These are phyloP conservation scores for Eupithecia inturbata DNA, from an alignment of 2,888 invertebrate genomes.

Conservation along the genomic window DNA sequence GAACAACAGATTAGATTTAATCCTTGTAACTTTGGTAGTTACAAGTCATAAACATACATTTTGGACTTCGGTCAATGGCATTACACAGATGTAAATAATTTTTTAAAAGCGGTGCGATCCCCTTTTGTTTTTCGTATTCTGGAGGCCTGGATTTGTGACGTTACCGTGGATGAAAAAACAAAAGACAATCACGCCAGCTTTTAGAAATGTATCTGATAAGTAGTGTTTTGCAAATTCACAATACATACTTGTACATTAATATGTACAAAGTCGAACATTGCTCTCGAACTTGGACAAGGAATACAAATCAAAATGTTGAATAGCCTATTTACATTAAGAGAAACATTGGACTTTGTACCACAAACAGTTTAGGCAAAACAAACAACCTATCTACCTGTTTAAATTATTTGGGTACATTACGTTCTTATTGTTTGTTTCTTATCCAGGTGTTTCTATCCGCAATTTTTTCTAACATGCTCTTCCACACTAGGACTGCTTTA, in stretches of 20 bases:
- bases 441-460: neutral
- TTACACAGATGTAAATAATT: neutral
- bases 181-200: neutral
- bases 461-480: neutral
- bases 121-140: neutral
- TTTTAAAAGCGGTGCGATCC: neutral
- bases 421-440: neutral
- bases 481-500: too few species aligned
- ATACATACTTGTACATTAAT: neutral
- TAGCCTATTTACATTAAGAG: neutral
- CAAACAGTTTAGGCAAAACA: too few species aligned
- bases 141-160: neutral
- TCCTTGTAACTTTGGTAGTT: neutral
- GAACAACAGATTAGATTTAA: neutral
- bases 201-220: neutral
- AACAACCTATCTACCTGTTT: neutral
- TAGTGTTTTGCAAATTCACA: neutral
- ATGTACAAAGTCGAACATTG: neutral
- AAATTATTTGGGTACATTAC: neutral
- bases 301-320: neutral
- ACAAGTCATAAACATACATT: neutral
- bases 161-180: neutral
- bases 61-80: neutral
- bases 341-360: neutral
- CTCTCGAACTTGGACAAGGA: neutral